A percentile compares a stretch with the other conserved stretches of the same genome.
Conservation (phyloP, 2,113 vertebrate species). For the Indicator maculatus region DNA sequence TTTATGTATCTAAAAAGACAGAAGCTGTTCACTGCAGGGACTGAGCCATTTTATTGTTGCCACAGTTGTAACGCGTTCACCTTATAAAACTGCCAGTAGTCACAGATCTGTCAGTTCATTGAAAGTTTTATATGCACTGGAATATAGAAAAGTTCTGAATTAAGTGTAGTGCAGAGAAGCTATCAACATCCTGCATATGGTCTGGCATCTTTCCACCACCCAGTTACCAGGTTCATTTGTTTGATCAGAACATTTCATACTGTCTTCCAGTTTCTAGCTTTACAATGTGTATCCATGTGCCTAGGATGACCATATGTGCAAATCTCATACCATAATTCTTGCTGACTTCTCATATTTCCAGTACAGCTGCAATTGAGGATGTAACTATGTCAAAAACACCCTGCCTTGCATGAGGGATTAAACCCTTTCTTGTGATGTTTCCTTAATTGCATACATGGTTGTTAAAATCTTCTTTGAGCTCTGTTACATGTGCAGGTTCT, state of each 20-base stretch:
- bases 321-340: conserved; percentile 11
- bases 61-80: background rate
- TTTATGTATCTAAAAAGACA: background rate
- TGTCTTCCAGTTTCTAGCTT: conserved; percentile 23
- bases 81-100: background rate
- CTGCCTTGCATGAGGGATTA: background rate
- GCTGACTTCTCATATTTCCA: conserved; percentile 9
- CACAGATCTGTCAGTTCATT: background rate
- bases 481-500: background rate
- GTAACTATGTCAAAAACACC: background rate
- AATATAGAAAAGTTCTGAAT: background rate
- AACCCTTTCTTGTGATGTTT: background rate
- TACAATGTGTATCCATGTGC: background rate
- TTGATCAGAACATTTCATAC: conserved; percentile 15
- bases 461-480: background rate
- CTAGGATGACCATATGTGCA: conserved; percentile 39
- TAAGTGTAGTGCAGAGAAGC: background rate
- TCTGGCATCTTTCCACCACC: conserved; percentile 39
- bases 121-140: background rate
- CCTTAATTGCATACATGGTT: background rate
- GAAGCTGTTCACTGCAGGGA: background rate
- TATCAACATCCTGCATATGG: conserved; percentile 27
- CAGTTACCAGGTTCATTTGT: conserved; percentile 32
- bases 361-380: background rate
- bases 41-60: background rate